Conservation (phyloP, 2,797 vertebrate genomes). For the Enteromius afrohamiltoni region DNA sequence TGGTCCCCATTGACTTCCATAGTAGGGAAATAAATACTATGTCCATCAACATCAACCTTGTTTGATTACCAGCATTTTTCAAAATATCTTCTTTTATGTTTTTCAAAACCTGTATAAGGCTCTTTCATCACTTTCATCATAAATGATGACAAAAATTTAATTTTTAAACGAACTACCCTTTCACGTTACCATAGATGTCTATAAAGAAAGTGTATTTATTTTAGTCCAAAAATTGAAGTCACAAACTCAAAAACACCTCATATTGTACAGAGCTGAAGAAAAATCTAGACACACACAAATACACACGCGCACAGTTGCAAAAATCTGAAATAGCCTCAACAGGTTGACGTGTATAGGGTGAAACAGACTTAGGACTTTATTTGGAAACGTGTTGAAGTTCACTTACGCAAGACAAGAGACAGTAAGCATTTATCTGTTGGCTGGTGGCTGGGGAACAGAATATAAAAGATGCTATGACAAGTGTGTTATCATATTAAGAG, state of each 20-base stretch:
- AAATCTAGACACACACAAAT: not conserved
- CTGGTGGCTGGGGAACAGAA: not conserved
- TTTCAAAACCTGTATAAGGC: too few species aligned
- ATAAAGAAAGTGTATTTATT: not conserved
- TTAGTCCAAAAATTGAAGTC: not conserved
- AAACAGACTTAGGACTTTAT: conserved; percentile 70
- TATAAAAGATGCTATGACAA: not conserved
- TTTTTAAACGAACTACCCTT: not conserved
- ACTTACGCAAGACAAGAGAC: conserved; percentile 44
- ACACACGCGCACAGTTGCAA: not conserved
- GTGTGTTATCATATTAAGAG: conserved; percentile 1
- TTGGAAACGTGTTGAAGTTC: conserved; percentile 48
- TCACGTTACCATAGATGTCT: not conserved
- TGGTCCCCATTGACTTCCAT: not conserved
- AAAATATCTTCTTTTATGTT: not conserved
- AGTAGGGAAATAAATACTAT: not conserved
- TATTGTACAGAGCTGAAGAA: not conserved
- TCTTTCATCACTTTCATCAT: too few species aligned
- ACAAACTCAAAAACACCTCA: not conserved
- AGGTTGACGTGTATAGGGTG: conserved; percentile 71
- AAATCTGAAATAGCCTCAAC: conserved; percentile 40
- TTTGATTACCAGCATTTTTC: not conserved
- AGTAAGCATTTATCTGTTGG: conserved; percentile 29
- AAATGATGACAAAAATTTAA: too few species aligned
- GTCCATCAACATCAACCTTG: not conserved